Percentiles rank a stretch among this genome's conserved stretches.
Evolutionary conservation across 2,113 vertebrate species (phyloP).

Genomic region (Sceloporus undulatus): DNA sequence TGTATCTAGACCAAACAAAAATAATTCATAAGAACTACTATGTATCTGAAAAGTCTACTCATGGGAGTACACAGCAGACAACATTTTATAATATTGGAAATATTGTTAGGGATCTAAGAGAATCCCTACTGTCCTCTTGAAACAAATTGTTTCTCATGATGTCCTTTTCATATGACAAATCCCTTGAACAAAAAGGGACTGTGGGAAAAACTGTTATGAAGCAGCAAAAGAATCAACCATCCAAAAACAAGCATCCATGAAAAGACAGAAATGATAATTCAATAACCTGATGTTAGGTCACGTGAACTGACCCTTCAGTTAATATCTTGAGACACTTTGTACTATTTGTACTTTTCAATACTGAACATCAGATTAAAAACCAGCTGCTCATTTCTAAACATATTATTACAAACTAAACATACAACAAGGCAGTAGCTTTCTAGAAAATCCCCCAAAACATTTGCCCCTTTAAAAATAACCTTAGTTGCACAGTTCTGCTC

Average conservation of each 20-base stretch:
- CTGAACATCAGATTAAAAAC: neutral
- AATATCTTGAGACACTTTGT: neutral
- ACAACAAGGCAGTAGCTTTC: neutral
- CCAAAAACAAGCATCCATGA: neutral
- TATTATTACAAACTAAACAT: neutral
- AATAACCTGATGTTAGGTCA: neutral
- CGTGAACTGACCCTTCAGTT: neutral
- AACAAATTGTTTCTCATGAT: neutral
- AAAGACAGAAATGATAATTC: neutral
- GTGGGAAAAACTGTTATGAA: neutral
- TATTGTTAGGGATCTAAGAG: neutral
- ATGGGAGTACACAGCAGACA: too few species aligned
- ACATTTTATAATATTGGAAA: neutral
- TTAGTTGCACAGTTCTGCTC: slow-evolving; percentile 33
- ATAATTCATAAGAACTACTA: neutral
- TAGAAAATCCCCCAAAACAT: neutral
- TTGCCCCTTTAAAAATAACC: slow-evolving; percentile 27
- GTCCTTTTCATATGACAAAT: neutral
- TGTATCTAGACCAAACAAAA: neutral
- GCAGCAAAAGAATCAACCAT: neutral
- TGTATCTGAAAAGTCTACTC: neutral
- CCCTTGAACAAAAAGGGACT: neutral
- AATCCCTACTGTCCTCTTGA: neutral
- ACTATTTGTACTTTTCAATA: neutral
- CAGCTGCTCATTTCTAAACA: neutral